These are phyloP conservation scores for Orthosia cruda DNA, from an alignment of 2,888 invertebrate genomes.

Conservation along the genomic window DNA sequence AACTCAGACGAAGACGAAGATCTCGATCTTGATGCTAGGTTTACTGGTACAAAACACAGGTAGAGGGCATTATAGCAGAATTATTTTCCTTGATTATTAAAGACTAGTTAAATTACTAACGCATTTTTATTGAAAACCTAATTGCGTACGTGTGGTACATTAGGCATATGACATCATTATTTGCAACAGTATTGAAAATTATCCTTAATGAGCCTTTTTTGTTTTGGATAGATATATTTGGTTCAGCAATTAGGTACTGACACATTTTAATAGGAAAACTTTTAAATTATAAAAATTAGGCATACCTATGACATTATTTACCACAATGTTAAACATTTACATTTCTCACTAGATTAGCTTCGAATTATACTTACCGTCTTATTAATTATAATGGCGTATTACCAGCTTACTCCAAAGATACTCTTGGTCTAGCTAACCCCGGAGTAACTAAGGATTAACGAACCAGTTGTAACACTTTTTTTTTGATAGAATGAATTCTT, in stretches of 20 bases:
- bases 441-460: no score
- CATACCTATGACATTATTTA: conserved; percentile 33
- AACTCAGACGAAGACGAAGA: conserved; percentile 44
- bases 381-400: no score
- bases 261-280: conserved; percentile 50
- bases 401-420: no score
- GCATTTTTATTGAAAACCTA: conserved; percentile 51
- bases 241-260: conserved; percentile 30
- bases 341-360: no score
- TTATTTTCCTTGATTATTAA: conserved; percentile 54
- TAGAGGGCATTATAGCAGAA: conserved; percentile 16
- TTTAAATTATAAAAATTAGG: conserved; percentile 15
- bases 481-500: no score
- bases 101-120: conserved; percentile 66
- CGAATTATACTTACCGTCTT: background rate
- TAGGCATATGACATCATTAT: conserved; percentile 41
- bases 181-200: conserved; percentile 35
- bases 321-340: background rate
- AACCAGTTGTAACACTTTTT: no score
- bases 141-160: conserved; percentile 16
- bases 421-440: no score
- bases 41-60: background rate
- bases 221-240: no score
- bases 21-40: conserved; percentile 55
- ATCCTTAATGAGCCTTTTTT: conserved; percentile 14